A percentile compares a stretch with the other conserved stretches of the same genome.
Conservation (phyloP, 1,140 invertebrate species). For the Listronotus oregonensis region DNA sequence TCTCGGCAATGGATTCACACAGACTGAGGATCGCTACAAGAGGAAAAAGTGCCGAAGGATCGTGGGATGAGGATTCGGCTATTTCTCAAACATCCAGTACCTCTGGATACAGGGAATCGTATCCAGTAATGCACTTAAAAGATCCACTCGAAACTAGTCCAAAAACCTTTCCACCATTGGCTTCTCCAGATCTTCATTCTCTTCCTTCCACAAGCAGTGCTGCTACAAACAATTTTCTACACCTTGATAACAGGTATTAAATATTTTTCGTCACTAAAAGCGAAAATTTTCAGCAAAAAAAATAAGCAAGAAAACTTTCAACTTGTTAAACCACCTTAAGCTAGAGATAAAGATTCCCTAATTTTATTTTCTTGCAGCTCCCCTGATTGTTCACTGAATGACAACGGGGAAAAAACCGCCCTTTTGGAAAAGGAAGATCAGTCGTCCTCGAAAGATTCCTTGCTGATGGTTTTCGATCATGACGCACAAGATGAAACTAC, state of each 20-base stretch:
- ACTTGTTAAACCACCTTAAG: too few relatives aligned
- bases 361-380: slow-evolving; percentile 58
- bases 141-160: slow-evolving; percentile 50
- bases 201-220: slow-evolving; percentile 64
- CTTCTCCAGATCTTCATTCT: slow-evolving; percentile 65
- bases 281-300: too few relatives aligned
- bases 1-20: slow-evolving; percentile 50
- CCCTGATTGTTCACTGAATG: slow-evolving; percentile 65
- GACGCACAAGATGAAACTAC: slow-evolving; percentile 76
- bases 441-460: slow-evolving; percentile 67
- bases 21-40: slow-evolving; percentile 52
- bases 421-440: slow-evolving; percentile 47
- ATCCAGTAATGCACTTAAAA: slow-evolving; percentile 61
- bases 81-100: slow-evolving; percentile 77
- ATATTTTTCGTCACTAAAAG: too few relatives aligned
- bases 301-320: too few relatives aligned
- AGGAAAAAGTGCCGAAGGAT: slow-evolving; percentile 61
- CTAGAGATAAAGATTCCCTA: too few relatives aligned
- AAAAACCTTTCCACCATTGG: slow-evolving; percentile 61
- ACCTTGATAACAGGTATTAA: slow-evolving; percentile 58
- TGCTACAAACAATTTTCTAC: slow-evolving; percentile 63
- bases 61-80: slow-evolving; percentile 78
- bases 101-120: slow-evolving; percentile 73
- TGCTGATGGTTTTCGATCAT: slow-evolving; percentile 71
- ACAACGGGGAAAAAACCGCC: slow-evolving; percentile 67